Evolutionary conservation across 2,888 invertebrate genomes (phyloP), one percentile per base, ranked within the genome.

Genomic region (Pseudoips prasinana): DNA sequence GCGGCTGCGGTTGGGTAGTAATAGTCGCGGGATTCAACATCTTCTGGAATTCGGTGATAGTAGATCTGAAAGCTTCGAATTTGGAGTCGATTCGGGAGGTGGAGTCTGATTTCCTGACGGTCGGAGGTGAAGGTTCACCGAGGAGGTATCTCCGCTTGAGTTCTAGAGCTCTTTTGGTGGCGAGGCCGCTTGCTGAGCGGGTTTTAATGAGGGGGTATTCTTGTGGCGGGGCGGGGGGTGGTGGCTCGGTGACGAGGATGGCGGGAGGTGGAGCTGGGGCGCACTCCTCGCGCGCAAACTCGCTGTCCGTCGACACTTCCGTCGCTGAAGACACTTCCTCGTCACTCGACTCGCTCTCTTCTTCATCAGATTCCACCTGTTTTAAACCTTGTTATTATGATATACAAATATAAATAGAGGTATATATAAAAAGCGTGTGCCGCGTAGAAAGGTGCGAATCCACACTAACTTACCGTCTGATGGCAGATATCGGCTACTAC

Each of bases 271-370:
- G 91, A 1, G 92, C 92, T 10, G 94, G 94, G 0, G 91, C 91
- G 23, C 87, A 78, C 33, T 93, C 94, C 64, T 96, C 96, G 46
- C 95, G 93, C 49, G 95, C 96, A 68, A 97, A 96, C 83, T 97
- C 96, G 11, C 96, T 96, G 83, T 97, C 96, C 0, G 96, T 96
- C 27, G 96, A 96, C 58, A 96, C 96, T 89, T 96, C 96, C 1
- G 96, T 96, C 1, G 95, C 96, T 4, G 96, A 96, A 60, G 96
- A 96, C 53, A 94, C 93, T 51, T 93, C 92, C 62, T 92, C 92
- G 57, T 93, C 93, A 50, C 92, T 92, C 41, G 94, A 91, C 60
- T 93, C 92, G 55, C 92, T 91, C 46, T 84, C 84, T 33, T 84
- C 84, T 37, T n/a, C n/a, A n/a, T 86, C 85, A 11, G 86, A 83